A percentile compares a stretch with the other conserved stretches of the same genome.
Conservation (phyloP, 1,140 invertebrate species). For the Diorhabda carinulata region DNA sequence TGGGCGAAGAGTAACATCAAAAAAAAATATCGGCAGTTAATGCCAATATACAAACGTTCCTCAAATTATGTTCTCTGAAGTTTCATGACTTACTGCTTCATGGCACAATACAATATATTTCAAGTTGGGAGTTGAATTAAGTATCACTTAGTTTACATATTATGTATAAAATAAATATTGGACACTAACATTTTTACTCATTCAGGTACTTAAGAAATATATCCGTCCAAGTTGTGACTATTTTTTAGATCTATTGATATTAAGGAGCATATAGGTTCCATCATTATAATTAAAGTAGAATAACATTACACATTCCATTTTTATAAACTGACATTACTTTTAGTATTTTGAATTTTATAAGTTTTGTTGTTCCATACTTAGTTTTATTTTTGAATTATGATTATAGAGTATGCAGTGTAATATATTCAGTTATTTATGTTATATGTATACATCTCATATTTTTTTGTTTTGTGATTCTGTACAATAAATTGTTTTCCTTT, state of each 20-base stretch:
- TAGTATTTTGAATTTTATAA: conserved; percentile 22
- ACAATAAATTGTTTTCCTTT: conserved; percentile 30
- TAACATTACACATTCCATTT: conserved; percentile 24
- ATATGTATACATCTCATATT: conserved; percentile 20
- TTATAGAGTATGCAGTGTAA: conserved; percentile 12
- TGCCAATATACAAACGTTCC: not conserved
- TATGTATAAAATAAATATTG: not conserved
- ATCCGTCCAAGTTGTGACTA: conserved; percentile 15
- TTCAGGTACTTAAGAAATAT: conserved; percentile 5
- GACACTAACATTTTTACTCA: not conserved
- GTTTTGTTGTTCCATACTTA: conserved; percentile 19
- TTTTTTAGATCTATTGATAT: conserved; percentile 8
- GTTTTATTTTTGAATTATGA: conserved; percentile 18
- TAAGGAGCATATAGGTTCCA: not conserved
- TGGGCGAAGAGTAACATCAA: not conserved
- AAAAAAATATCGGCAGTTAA: not conserved
- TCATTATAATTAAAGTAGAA: not conserved
- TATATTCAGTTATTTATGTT: conserved; percentile 26
- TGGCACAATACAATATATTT: not conserved
- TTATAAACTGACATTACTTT: conserved; percentile 16
- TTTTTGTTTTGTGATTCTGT: conserved; percentile 30
- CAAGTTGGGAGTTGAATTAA: not conserved
- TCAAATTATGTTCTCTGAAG: not conserved
- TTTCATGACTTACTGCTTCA: not conserved
- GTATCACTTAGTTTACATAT: not conserved